Conservation (phyloP, 2,797 vertebrate genomes). For the Sebastes itinus region DNA sequence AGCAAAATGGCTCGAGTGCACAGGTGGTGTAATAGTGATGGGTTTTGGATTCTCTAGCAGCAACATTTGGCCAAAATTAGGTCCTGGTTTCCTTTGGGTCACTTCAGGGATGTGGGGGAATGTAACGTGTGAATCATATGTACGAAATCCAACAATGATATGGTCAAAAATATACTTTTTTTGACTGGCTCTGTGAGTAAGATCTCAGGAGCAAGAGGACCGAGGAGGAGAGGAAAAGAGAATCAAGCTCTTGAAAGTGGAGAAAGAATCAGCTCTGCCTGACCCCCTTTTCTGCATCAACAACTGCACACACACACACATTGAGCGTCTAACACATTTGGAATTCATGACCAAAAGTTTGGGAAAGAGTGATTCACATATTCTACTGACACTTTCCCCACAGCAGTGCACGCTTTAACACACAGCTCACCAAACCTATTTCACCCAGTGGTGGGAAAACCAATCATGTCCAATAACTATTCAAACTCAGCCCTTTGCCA, state of each 20-base stretch:
- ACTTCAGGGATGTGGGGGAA: background rate
- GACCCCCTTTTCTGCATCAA: constrained; percentile 31
- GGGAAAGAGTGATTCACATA: constrained; percentile 27
- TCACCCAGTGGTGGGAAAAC: constrained; percentile 43
- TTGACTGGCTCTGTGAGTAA: constrained; percentile 1
- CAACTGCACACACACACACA: constrained; percentile 9
- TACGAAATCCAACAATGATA: constrained; percentile 6
- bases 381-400: constrained; percentile 20
- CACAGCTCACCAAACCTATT: constrained; percentile 39
- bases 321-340: constrained; percentile 15
- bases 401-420: constrained; percentile 36
- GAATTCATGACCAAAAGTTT: constrained; percentile 49
- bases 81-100: background rate
- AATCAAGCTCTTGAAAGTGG: background rate
- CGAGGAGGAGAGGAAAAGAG: background rate
- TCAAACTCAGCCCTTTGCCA: constrained; percentile 33
- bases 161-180: background rate
- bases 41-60: constrained; percentile 14
- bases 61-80: constrained; percentile 19
- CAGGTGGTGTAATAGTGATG: constrained; percentile 29
- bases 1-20: background rate
- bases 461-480: constrained; percentile 49
- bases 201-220: constrained; percentile 12
- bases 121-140: constrained; percentile 10
- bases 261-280: constrained; percentile 33